A percentile compares a stretch with the other conserved stretches of the same genome.
phyloP scores from a whole-genome alignment of 1,140 invertebrate species.

The Hirudo medicinalis region DNA sequence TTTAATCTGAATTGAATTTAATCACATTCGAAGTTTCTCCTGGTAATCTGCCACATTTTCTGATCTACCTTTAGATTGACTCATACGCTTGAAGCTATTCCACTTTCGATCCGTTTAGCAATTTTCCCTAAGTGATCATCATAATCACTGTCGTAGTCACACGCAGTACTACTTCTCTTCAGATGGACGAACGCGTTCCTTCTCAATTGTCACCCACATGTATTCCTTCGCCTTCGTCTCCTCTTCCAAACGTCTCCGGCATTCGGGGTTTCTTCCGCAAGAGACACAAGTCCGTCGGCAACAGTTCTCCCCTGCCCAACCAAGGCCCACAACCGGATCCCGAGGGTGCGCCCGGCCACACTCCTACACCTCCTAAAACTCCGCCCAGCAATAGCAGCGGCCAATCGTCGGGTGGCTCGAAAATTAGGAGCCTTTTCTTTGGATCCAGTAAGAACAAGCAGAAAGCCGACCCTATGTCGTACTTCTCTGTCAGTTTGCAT shows the following conservation, averaged over 20 bases:
- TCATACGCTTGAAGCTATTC: too few relatives aligned
- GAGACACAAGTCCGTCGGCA: slow-evolving; percentile 44
- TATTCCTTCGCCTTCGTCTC: background rate
- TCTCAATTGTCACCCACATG: slow-evolving; percentile 20
- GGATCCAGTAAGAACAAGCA: slow-evolving; percentile 6
- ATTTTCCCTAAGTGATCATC: background rate
- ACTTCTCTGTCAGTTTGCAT: too few relatives aligned
- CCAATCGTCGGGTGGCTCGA: background rate
- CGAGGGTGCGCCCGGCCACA: background rate
- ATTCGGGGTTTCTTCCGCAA: slow-evolving; percentile 31
- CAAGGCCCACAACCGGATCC: background rate
- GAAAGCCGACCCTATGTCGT: background rate
- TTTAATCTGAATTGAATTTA: too few relatives aligned
- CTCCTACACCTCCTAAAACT: background rate
- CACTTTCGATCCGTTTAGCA: background rate
- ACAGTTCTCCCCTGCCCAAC: slow-evolving; percentile 23
- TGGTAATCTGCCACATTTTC: too few relatives aligned
- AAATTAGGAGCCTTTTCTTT: slow-evolving; percentile 6
- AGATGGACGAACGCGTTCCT: too few relatives aligned
- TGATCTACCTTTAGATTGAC: too few relatives aligned
- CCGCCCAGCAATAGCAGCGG: background rate
- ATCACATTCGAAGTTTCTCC: too few relatives aligned
- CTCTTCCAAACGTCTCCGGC: slow-evolving; percentile 28
- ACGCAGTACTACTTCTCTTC: background rate
- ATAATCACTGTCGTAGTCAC: slow-evolving; percentile 21